These are phyloP conservation scores for Bathynomus jamesi DNA, from an alignment of 1,140 invertebrate genomes.

Conservation along the genomic window DNA sequence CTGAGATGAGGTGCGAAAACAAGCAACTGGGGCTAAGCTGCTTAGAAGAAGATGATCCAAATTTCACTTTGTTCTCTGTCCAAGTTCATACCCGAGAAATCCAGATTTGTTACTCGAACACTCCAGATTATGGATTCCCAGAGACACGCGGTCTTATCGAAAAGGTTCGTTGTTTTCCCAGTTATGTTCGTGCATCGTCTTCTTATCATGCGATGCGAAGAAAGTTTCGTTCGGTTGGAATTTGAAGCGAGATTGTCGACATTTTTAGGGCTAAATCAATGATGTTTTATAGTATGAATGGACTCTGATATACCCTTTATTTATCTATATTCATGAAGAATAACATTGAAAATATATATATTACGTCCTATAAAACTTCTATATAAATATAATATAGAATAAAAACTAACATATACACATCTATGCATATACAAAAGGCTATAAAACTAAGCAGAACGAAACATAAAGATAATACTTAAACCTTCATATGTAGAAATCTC, in stretches of 20 bases:
- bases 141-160: not conserved
- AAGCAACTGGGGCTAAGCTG: conserved; percentile 36
- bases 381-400: not conserved
- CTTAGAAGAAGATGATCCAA: conserved; percentile 37
- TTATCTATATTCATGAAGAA: not conserved
- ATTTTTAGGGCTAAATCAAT: too few species aligned
- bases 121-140: conserved; percentile 30
- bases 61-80: conserved; percentile 38
- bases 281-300: too few species aligned
- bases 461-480: not conserved
- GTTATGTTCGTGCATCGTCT: not conserved
- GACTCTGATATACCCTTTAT: not conserved
- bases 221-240: not conserved
- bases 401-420: not conserved
- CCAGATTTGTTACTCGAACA: conserved; percentile 37
- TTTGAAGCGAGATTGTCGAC: not conserved
- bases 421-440: not conserved
- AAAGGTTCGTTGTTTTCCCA: not conserved
- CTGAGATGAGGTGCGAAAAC: not conserved
- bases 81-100: conserved; percentile 35
- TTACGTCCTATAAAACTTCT: not conserved
- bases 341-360: not conserved
- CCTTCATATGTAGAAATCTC: not conserved
- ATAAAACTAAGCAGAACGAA: not conserved
- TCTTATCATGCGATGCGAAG: not conserved